These are phyloP conservation scores for Yponomeuta malinellus DNA, from an alignment of 2,888 invertebrate species.

Conservation along the genomic window DNA sequence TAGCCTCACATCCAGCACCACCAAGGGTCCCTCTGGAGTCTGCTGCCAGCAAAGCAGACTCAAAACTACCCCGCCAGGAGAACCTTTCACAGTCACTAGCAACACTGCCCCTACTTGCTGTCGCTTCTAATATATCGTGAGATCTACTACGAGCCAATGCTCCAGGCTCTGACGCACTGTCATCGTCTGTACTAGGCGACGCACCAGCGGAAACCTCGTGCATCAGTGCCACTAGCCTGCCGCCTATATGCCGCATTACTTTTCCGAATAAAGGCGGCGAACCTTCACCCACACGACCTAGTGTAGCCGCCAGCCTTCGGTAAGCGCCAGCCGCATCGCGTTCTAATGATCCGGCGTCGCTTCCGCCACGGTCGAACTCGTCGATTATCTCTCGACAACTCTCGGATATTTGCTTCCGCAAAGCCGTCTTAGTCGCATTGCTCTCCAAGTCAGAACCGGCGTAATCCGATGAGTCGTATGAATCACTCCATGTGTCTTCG, in stretches of 20 bases:
- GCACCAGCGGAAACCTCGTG: slow-evolving; percentile 91
- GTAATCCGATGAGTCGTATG: slow-evolving; percentile 94
- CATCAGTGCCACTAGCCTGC: slow-evolving; percentile 90
- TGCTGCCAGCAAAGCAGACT: slow-evolving; percentile 91
- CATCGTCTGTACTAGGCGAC: slow-evolving; percentile 84
- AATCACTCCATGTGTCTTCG: slow-evolving; percentile 95
- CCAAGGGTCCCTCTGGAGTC: slow-evolving; percentile 88
- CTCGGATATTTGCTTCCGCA: slow-evolving; percentile 90
- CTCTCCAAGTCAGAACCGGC: slow-evolving; percentile 92
- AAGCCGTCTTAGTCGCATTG: slow-evolving; percentile 78
- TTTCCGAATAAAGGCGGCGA: slow-evolving; percentile 92
- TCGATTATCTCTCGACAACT: slow-evolving; percentile 92
- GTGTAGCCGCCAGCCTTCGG: slow-evolving; percentile 88
- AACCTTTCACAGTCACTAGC: slow-evolving; percentile 92
- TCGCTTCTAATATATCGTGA: slow-evolving; percentile 84
- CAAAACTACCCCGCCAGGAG: slow-evolving; percentile 94
- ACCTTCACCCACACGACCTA: slow-evolving; percentile 82
- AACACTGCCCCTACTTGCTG: slow-evolving; percentile 77
- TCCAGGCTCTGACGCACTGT: slow-evolving; percentile 81
- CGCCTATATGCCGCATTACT: slow-evolving; percentile 94
- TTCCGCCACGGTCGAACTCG: slow-evolving; percentile 86
- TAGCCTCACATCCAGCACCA: slow-evolving; percentile 84
- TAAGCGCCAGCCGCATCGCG: slow-evolving; percentile 92
- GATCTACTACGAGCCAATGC: slow-evolving; percentile 86
- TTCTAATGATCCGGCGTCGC: slow-evolving; percentile 77